Percentiles rank a stretch among this genome's conserved stretches.
Evolutionary conservation across 2,113 vertebrate genomes (phyloP).

Genomic region (Piaya cayana): DNA sequence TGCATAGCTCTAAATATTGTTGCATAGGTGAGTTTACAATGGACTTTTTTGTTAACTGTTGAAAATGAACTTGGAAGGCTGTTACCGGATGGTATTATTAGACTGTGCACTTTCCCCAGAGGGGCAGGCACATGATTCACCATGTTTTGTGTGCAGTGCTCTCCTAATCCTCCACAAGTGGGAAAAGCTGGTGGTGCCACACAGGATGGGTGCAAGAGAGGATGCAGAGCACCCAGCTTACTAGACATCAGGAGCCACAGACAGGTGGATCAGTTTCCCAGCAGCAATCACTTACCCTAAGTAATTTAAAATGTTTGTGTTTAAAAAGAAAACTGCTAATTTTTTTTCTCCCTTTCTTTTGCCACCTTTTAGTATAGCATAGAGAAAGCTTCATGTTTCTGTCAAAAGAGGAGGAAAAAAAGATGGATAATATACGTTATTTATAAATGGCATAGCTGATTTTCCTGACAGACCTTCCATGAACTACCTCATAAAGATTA

Average conservation of each 20-base stretch:
- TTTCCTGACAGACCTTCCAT: neutral
- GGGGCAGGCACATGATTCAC: neutral
- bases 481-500: neutral
- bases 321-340: neutral
- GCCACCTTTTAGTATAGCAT: neutral
- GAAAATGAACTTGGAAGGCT: neutral
- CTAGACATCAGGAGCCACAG: neutral
- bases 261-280: neutral
- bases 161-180: neutral
- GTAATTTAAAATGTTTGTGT: neutral
- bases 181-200: neutral
- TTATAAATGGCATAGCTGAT: neutral
- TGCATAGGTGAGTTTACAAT: neutral
- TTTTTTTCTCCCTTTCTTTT: neutral
- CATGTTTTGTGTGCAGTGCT: accelerated
- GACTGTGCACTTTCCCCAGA: neutral
- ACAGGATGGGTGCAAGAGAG: accelerated
- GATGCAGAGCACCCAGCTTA: neutral
- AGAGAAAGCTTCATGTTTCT: neutral
- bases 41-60: neutral
- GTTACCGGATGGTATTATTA: neutral
- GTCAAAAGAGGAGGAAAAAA: neutral
- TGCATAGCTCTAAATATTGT: neutral
- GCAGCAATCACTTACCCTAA: neutral
- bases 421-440: neutral